Base-by-base conservation (phyloP, 2,888 invertebrate species). In the Disparrhopalites patrizii region DNA sequence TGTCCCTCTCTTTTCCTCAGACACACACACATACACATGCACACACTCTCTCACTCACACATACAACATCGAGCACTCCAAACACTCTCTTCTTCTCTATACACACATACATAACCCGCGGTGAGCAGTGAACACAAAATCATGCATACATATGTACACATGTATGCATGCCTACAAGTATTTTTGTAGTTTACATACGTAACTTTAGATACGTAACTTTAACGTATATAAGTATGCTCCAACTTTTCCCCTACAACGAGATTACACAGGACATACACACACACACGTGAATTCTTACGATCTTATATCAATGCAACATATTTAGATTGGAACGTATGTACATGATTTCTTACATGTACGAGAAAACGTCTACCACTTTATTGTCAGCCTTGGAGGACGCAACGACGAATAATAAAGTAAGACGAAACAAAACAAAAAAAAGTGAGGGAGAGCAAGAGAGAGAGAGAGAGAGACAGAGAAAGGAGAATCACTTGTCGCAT, bases 401-500 rank as follows among this genome's bases (percentile, higher is more conserved):
- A n/a, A 61, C 61, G 50, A 47, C 47, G 47, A 47, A 47, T 47
- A 15, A 36, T 7, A 36, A 36, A 15, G 36, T 10, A 36, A 7
- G 36, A n/a, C n/a, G n/a, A n/a, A n/a, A n/a, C n/a, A n/a, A n/a
- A n/a, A n/a, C n/a, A n/a, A 36, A 7, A 36, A 36, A 7, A 15
- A 58, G 47, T 58, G 61, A 61, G 51, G n/a, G n/a, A n/a, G n/a
- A n/a, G n/a, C n/a, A n/a, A n/a, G n/a, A n/a, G n/a, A n/a, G n/a
- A n/a, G n/a, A n/a, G n/a, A n/a, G n/a, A n/a, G n/a, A n/a, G n/a
- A n/a, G n/a, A n/a, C n/a, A n/a, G n/a, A n/a, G n/a, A n/a, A n/a
- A n/a, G n/a, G n/a, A 27, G 61, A 61, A 61, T 61, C 50, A 61
- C 61, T 61, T 61, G 61, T 61, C 61, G 51, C 52, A 52, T 47